phyloP scores from a whole-genome alignment of 2,888 invertebrate species.

The Melanophora roralis region DNA sequence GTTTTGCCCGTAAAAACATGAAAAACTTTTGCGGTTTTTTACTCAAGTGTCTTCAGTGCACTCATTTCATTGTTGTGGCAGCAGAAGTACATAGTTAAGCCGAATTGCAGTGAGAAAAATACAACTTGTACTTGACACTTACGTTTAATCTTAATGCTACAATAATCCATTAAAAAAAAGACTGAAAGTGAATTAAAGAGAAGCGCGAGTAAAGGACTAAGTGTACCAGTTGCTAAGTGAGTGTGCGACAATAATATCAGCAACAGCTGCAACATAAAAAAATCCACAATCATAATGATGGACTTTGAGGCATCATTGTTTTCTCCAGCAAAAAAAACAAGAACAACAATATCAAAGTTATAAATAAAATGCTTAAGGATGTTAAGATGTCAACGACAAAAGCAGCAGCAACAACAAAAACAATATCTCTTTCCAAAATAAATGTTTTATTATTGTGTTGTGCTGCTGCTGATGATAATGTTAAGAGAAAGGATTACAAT shows the following conservation, averaged over 20 bases:
- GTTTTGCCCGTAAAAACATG: neutral
- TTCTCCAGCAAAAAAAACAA: neutral
- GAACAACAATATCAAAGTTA: neutral
- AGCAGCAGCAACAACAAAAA: conserved; percentile 15
- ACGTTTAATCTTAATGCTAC: conserved; percentile 54
- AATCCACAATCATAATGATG: conserved; percentile 39
- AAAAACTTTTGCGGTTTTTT: conserved; percentile 57
- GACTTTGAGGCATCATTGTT: conserved; percentile 21
- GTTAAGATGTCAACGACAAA: conserved; percentile 46
- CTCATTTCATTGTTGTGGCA: neutral
- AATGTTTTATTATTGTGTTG: conserved; percentile 29
- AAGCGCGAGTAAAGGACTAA: neutral
- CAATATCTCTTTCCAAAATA: conserved; percentile 25
- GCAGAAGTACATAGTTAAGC: neutral
- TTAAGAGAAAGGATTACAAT: conserved; percentile 15
- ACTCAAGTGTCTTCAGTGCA: conserved; percentile 17
- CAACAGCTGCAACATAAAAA: conserved; percentile 20
- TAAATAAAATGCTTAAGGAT: conserved; percentile 50
- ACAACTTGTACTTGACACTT: conserved; percentile 59
- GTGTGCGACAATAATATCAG: conserved; percentile 31
- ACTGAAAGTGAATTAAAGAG: conserved; percentile 33
- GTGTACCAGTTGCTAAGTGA: conserved; percentile 47
- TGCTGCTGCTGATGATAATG: conserved; percentile 12
- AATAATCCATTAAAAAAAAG: conserved; percentile 47
- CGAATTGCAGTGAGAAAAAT: conserved; percentile 9